Evolutionary conservation across 2,113 vertebrate species (phyloP), one percentile per base, ranked within the genome.

Genomic region (Herpailurus yagouaroundi): DNA sequence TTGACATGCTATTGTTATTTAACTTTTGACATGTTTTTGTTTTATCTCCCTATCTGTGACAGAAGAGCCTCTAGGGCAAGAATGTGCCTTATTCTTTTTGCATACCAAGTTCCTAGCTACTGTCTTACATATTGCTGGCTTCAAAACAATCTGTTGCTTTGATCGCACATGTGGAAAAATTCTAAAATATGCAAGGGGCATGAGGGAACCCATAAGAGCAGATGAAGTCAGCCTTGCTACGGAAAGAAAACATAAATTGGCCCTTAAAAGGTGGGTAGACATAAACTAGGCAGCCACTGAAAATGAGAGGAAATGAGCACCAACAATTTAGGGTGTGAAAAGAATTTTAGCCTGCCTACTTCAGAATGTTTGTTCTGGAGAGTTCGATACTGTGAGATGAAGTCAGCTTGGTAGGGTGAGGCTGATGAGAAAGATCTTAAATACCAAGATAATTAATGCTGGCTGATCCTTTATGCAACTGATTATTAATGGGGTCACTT

Each of bases 61-160:
- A 33, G 64, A 77, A 83, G 6, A 4, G 31, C 31, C 80, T 91
- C 60, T 57, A 33, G 31, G 68, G 23, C 48, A 95, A 80, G n/a
- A 89, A 57, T 45, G 29, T 84, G 23, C 82, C 57, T 82, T 73
- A 19, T 55, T 69, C 48, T 84, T 45, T 13, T 74, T 33, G 36
- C 33, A 68, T 23, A 74, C 48, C 63, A 91, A 52, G 33, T 90
- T 52, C 15, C 71, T 73, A 69, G 21, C n/a, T 66, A 68, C 57
- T 91, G 13, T 52, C 36, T 80, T 63, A n/a, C 36, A 74, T 50
- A 29, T 29, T 84, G 29, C 48, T 66, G 48, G 12, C 90, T 96
- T 93, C 80, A 74, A 83, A 79, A 83, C 31, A 90, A 87, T 87
- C 38, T 91, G 68, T 45, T 90, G 68, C 80, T 93, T 79, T 79